These are phyloP conservation scores for Nyctibius grandis DNA, from an alignment of 2,797 vertebrate species.

Conservation along the genomic window DNA sequence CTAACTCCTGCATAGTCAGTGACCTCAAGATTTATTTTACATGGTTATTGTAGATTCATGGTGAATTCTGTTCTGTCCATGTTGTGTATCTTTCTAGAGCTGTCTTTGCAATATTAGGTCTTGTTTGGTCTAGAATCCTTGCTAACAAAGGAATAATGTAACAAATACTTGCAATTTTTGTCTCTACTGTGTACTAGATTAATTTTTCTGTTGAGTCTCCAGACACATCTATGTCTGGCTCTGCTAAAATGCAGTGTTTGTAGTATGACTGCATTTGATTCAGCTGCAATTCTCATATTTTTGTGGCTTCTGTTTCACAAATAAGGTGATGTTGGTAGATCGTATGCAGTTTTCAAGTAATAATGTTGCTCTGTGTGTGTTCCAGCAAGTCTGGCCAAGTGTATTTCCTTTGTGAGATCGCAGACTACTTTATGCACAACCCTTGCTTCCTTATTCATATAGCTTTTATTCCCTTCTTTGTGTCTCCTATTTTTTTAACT, in stretches of 20 bases:
- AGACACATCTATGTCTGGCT: background rate
- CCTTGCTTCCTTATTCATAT: background rate
- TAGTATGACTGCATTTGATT: background rate
- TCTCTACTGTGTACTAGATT: background rate
- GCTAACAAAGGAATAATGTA: background rate
- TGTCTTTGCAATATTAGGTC: background rate
- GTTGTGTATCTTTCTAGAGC: background rate
- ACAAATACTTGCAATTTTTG: conserved; percentile 14
- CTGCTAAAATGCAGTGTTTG: background rate
- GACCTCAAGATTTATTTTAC: background rate
- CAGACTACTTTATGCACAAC: background rate
- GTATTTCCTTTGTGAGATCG: background rate
- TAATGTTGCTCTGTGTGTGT: background rate
- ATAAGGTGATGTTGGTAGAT: background rate
- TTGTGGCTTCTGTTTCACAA: conserved; percentile 16
- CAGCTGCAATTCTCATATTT: conserved; percentile 3
- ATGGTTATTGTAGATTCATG: background rate
- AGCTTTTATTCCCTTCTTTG: background rate
- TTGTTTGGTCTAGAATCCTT: background rate
- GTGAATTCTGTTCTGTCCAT: background rate
- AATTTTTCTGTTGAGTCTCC: background rate
- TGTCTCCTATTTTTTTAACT: background rate
- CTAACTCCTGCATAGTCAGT: background rate
- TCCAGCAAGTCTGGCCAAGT: conserved; percentile 32
- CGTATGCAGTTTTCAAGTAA: background rate